phyloP scores from a whole-genome alignment of 64 coral and sea anemone genomes.

The Pocillopora verrucosa region DNA sequence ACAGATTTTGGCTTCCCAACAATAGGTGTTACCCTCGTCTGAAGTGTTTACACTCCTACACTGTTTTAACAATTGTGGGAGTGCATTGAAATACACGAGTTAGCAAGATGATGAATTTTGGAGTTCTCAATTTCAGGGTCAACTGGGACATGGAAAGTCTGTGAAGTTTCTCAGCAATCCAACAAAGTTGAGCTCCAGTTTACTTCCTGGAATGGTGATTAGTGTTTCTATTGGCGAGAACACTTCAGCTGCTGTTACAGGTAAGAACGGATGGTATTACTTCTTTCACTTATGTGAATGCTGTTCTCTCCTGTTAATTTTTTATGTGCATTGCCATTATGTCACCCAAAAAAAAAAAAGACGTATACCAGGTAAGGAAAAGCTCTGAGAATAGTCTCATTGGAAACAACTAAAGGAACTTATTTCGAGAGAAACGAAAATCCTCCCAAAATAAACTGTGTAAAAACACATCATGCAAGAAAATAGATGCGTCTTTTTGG shows the following conservation, averaged over 20 bases:
- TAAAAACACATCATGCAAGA: neutral
- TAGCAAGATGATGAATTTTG: neutral
- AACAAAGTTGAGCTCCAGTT: slow-evolving; percentile 32
- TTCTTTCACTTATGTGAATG: too few relatives aligned
- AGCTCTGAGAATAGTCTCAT: neutral
- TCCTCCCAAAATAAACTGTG: neutral
- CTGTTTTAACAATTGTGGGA: too few relatives aligned
- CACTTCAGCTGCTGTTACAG: slow-evolving; percentile 86
- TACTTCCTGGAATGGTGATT: slow-evolving; percentile 40
- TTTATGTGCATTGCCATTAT: too few relatives aligned
- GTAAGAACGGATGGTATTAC: slow-evolving; percentile 5
- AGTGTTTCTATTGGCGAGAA: slow-evolving; percentile 86
- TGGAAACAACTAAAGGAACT: neutral
- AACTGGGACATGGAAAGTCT: slow-evolving; percentile 77
- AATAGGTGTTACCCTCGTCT: too few relatives aligned
- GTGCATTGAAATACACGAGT: too few relatives aligned
- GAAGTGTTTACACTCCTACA: too few relatives aligned
- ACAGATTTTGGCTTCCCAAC: too few relatives aligned
- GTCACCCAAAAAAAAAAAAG: too few relatives aligned
- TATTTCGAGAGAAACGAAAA: neutral
- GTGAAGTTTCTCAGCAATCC: slow-evolving; percentile 79
- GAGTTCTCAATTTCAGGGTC: slow-evolving; percentile 61
- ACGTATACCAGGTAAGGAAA: too few relatives aligned
- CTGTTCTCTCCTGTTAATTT: too few relatives aligned
- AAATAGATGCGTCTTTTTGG: neutral